Conservation (phyloP, 64 coral and sea anemone species). For the Porites australiensis region DNA sequence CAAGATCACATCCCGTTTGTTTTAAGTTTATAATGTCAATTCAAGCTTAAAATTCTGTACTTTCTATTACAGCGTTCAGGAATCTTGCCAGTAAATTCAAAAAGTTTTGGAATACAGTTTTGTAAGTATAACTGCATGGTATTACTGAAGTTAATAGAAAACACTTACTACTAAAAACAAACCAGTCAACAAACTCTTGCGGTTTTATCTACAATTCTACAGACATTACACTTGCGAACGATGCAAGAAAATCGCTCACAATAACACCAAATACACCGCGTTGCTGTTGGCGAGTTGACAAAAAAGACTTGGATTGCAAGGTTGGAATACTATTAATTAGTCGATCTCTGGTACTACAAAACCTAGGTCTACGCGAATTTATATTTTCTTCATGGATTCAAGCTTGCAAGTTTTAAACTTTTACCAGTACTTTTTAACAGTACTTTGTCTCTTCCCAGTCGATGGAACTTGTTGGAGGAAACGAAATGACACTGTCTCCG, state of each 20-base stretch:
- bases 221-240: constrained; percentile 81
- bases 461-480: constrained; percentile 71
- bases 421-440: neutral
- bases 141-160: neutral
- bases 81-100: constrained; percentile 72
- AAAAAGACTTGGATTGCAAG: constrained; percentile 84
- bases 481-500: constrained; percentile 41
- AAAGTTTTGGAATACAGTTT: constrained; percentile 89
- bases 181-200: neutral
- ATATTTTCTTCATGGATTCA: neutral
- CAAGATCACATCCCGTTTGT: no score
- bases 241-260: constrained; percentile 39
- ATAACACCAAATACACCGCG: constrained; percentile 74
- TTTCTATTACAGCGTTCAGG: constrained; percentile 61
- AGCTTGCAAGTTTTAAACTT: neutral
- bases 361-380: neutral
- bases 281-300: constrained; percentile 89
- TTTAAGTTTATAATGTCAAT: neutral
- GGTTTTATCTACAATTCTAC: neutral
- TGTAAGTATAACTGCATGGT: constrained; percentile 62
- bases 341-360: neutral
- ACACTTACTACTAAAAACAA: neutral
- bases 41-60: neutral
- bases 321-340: constrained; percentile 12
- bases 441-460: constrained; percentile 25